A percentile compares a stretch with the other conserved stretches of the same genome.
Conservation (phyloP, 2,797 vertebrate genomes). For the Neosilurus hyrtlii region DNA sequence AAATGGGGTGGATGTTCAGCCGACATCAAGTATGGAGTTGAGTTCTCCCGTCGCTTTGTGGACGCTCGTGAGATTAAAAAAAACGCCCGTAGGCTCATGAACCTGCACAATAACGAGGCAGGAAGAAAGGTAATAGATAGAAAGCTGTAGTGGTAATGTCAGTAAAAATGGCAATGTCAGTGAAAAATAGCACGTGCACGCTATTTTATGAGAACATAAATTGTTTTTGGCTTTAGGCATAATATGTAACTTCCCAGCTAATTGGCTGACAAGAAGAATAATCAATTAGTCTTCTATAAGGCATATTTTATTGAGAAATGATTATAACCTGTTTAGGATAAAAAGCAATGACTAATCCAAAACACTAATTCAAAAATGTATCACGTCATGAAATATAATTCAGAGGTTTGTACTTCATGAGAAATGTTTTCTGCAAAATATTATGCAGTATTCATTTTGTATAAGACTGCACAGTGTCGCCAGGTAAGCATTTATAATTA, state of each 20-base stretch:
- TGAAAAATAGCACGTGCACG: background rate
- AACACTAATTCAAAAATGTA: constrained; percentile 11
- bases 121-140: constrained; percentile 87
- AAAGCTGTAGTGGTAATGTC: background rate
- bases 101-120: constrained; percentile 98
- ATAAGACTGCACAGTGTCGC: constrained; percentile 14
- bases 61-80: constrained; percentile 97
- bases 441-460: constrained; percentile 17
- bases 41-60: constrained; percentile 95
- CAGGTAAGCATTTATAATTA: constrained; percentile 33
- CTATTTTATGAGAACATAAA: background rate
- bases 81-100: constrained; percentile 95
- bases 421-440: constrained; percentile 34
- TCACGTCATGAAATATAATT: constrained; percentile 21
- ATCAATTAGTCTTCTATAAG: background rate
- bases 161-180: background rate
- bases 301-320: constrained; percentile 2
- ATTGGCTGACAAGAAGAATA: constrained; percentile 4
- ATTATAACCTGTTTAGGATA: constrained; percentile 4
- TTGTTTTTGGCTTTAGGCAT: constrained; percentile 3
- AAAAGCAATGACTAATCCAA: background rate
- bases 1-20: constrained; percentile 99
- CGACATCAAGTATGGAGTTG: constrained; percentile 94
- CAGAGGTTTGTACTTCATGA: constrained; percentile 6
- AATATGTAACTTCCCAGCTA: background rate